A percentile compares a stretch with the other conserved stretches of the same genome.
Conservation (phyloP, 92 coral and sea anemone species). For the Phymanthus crucifer region DNA sequence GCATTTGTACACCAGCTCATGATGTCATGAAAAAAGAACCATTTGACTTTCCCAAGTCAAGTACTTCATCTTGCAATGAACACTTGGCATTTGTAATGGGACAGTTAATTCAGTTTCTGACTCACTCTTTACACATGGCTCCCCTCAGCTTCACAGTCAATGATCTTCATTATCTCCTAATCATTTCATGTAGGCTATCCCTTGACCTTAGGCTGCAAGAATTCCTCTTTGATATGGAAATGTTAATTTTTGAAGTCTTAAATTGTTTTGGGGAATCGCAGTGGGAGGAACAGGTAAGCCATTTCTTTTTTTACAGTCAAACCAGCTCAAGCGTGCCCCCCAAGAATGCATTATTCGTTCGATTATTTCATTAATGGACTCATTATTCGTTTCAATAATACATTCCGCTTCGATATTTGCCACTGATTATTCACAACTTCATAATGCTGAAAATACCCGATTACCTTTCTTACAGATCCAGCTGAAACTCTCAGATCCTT, state of each 20-base stretch:
- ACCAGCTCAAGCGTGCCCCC: no score
- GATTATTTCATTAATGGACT: no score
- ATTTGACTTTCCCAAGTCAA: background rate
- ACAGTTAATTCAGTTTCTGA: constrained; percentile 77
- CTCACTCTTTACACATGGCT: constrained; percentile 69
- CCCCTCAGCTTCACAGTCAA: constrained; percentile 57
- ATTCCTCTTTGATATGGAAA: constrained; percentile 73
- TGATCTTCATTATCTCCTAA: constrained; percentile 56
- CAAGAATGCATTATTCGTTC: no score
- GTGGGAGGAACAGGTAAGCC: constrained; percentile 83
- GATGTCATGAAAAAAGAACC: background rate
- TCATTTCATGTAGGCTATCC: constrained; percentile 68
- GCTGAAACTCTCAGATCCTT: no score
- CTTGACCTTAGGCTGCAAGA: constrained; percentile 79
- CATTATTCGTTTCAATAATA: no score
- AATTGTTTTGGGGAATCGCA: constrained; percentile 67
- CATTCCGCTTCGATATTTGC: no score
- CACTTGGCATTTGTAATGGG: constrained; percentile 15
- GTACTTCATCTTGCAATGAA: background rate
- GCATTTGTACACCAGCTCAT: constrained; percentile 1
- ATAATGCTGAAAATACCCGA: no score
- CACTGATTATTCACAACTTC: no score
- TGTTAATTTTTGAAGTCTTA: constrained; percentile 73
- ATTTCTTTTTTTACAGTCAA: background rate
- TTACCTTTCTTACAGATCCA: no score